Percentiles rank a stretch among this genome's conserved stretches.
These are phyloP conservation scores for Ctenicera cuprea DNA, from an alignment of 2,888 invertebrate species.

Conservation along the genomic window DNA sequence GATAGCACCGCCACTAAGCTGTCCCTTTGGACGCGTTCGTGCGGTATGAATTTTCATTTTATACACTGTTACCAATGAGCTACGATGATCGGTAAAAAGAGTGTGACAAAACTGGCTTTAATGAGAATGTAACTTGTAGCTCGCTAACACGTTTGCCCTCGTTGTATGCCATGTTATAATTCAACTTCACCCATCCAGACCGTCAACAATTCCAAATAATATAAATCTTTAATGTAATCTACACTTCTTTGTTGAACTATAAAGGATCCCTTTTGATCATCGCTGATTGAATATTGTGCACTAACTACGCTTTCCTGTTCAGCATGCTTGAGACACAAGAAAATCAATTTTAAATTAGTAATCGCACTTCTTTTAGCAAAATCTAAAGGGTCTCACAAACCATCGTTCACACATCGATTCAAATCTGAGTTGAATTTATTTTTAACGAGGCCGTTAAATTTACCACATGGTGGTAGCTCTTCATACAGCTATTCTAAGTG, in stretches of 20 bases:
- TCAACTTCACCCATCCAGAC: slow-evolving; percentile 21
- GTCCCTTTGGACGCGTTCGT: slow-evolving; percentile 44
- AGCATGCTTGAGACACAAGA: slow-evolving; percentile 6
- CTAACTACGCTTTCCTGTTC: slow-evolving; percentile 32
- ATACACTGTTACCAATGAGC: slow-evolving; percentile 30
- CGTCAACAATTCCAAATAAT: slow-evolving; percentile 20
- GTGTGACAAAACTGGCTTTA: slow-evolving; percentile 15
- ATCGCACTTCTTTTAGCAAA: not conserved
- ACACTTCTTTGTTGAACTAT: slow-evolving; percentile 17
- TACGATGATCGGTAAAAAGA: slow-evolving; percentile 20
- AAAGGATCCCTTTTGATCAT: slow-evolving; percentile 18
- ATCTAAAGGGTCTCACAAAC: not conserved
- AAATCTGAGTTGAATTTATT: too few relatives aligned
- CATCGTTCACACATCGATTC: too few relatives aligned
- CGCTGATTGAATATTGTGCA: slow-evolving; percentile 26
- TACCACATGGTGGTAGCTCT: too few relatives aligned
- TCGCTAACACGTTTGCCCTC: slow-evolving; percentile 10
- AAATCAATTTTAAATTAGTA: slow-evolving; percentile 39
- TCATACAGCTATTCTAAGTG: too few relatives aligned
- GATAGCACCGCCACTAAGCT: slow-evolving; percentile 47
- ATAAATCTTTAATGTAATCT: slow-evolving; percentile 25
- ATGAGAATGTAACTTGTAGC: slow-evolving; percentile 23
- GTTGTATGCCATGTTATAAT: slow-evolving; percentile 12
- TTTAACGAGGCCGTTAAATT: too few relatives aligned
- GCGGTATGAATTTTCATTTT: slow-evolving; percentile 36